A percentile compares a stretch with the other conserved stretches of the same genome.
phyloP scores from a whole-genome alignment of 2,113 vertebrate species.

The Plecturocebus donacophilus region DNA sequence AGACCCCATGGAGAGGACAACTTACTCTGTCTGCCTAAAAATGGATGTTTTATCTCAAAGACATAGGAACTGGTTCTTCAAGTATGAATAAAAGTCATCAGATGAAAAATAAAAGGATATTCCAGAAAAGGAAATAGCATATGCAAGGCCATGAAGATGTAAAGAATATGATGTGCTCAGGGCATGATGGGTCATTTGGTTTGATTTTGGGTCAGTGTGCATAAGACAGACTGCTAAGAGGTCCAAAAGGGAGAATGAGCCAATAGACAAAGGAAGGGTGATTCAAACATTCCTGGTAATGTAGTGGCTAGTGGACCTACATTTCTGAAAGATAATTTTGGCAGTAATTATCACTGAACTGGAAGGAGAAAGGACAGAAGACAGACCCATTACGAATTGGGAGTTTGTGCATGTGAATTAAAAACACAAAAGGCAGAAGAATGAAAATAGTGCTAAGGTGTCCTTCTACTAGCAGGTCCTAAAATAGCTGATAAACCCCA shows the following conservation, averaged over 20 bases:
- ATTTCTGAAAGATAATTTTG: not conserved
- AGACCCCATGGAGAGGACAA: not conserved
- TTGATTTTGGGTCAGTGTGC: not conserved
- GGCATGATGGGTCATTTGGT: not conserved
- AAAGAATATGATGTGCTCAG: not conserved
- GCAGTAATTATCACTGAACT: not conserved
- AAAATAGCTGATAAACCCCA: not conserved
- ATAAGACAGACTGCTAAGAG: not conserved
- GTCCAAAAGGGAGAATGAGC: not conserved
- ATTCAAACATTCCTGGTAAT: not conserved
- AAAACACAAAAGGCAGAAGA: not conserved
- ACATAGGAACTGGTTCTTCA: not conserved
- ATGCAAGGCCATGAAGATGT: not conserved
- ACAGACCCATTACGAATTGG: not conserved
- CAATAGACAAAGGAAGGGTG: not conserved
- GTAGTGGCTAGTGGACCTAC: not conserved
- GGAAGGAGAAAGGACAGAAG: not conserved
- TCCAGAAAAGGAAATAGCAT: not conserved
- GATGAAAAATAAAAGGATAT: not conserved
- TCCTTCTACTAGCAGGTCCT: not conserved
- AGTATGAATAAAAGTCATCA: not conserved
- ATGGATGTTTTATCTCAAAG: not conserved
- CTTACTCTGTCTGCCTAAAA: not conserved
- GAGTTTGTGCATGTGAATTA: not conserved
- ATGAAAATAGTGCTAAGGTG: not conserved